phyloP scores from a whole-genome alignment of 2,797 vertebrate genomes.

The Sylvilagus floridanus region DNA sequence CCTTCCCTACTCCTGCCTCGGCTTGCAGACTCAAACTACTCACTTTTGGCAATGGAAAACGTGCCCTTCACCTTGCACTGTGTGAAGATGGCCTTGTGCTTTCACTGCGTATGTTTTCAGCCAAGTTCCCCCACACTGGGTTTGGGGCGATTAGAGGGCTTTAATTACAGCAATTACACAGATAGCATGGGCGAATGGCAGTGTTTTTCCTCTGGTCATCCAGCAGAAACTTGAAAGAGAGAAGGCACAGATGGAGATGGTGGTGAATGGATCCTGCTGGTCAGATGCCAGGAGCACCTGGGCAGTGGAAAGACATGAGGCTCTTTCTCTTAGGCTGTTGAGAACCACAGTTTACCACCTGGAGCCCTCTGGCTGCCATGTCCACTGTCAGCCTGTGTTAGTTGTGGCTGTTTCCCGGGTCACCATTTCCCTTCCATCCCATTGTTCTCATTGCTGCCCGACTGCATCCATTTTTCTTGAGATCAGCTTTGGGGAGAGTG shows the following conservation, averaged over 20 bases:
- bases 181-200: not conserved
- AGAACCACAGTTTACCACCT: not conserved
- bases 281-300: not conserved
- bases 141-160: constrained; percentile 61
- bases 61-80: not conserved
- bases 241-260: not conserved
- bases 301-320: not conserved
- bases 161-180: constrained; percentile 71
- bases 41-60: not conserved
- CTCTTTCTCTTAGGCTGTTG: not conserved
- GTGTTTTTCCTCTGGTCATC: constrained; percentile 57
- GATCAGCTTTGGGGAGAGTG: not conserved
- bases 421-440: not conserved
- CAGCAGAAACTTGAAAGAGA: constrained; percentile 41
- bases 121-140: constrained; percentile 57
- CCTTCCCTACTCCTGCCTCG: not conserved
- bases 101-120: not conserved
- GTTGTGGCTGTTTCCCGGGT: not conserved
- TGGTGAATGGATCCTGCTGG: not conserved
- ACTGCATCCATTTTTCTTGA: not conserved
- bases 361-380: not conserved
- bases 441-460: not conserved
- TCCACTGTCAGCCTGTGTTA: too few species aligned
- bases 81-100: not conserved
- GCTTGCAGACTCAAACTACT: not conserved